Percentiles rank a stretch among this genome's conserved stretches.
These are phyloP conservation scores for Tubulanus polymorphus DNA, from an alignment of 2,888 invertebrate species.

Conservation along the genomic window DNA sequence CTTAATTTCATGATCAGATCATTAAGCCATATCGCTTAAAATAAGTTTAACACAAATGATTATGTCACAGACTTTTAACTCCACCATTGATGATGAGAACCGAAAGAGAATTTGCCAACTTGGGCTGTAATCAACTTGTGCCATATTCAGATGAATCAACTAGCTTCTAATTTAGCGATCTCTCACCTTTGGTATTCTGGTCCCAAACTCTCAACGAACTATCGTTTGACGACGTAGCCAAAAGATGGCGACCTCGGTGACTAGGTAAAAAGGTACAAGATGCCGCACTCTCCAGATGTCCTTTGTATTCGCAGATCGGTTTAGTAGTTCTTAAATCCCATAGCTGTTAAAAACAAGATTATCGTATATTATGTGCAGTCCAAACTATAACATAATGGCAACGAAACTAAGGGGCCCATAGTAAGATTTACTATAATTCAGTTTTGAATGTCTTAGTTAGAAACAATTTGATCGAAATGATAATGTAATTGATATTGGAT, in stretches of 20 bases:
- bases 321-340: slow-evolving; percentile 38
- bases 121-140: no score
- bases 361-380: neutral
- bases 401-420: neutral
- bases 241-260: slow-evolving; percentile 23
- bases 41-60: no score
- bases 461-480: neutral
- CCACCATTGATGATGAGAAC: no score
- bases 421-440: neutral
- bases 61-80: no score
- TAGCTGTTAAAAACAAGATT: slow-evolving; percentile 26
- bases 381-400: neutral
- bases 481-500: neutral
- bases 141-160: neutral
- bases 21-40: no score
- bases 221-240: slow-evolving; percentile 53
- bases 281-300: slow-evolving; percentile 43
- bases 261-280: slow-evolving; percentile 40
- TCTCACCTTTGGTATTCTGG: slow-evolving; percentile 45
- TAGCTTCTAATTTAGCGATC: neutral
- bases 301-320: slow-evolving; percentile 39
- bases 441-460: neutral
- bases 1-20: no score
- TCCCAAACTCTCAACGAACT: slow-evolving; percentile 53
- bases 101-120: no score